These are phyloP conservation scores for Dexiosoma caninum DNA, from an alignment of 2,888 invertebrate genomes.

Conservation along the genomic window DNA sequence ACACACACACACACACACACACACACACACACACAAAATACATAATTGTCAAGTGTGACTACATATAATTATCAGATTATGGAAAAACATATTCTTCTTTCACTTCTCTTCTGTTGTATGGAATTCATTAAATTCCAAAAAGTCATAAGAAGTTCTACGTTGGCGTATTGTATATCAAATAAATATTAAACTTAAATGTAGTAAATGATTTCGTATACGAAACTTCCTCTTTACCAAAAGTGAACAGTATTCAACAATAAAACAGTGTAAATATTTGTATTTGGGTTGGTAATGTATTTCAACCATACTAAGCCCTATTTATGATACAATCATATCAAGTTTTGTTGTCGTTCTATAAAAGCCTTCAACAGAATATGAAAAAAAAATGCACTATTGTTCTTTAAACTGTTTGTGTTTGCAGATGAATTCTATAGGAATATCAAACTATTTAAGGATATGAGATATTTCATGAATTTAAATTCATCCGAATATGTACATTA, in stretches of 20 bases:
- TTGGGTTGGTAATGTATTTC: conserved; percentile 15
- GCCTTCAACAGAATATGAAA: neutral
- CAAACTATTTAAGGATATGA: neutral
- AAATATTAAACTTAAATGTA: conserved; percentile 27
- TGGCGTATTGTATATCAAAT: neutral
- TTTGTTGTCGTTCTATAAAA: neutral
- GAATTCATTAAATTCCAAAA: neutral
- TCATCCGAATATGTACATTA: neutral
- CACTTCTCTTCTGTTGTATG: neutral
- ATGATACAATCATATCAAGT: conserved; percentile 3
- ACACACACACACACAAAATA: neutral
- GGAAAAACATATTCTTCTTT: neutral
- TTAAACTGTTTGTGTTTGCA: neutral
- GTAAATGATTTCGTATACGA: neutral
- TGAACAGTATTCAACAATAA: neutral
- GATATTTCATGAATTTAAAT: neutral
- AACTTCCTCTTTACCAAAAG: neutral
- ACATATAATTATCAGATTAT: neutral
- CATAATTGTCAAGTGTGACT: conserved; percentile 10
- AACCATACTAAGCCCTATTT: conserved; percentile 19
- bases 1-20: too few species aligned
- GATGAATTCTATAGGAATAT: neutral
- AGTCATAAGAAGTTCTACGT: neutral
- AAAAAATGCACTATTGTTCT: conserved; percentile 2
- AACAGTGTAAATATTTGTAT: neutral